These are phyloP conservation scores for Brachyrhaphis roseni DNA, from an alignment of 2,797 vertebrate species.

Conservation along the genomic window DNA sequence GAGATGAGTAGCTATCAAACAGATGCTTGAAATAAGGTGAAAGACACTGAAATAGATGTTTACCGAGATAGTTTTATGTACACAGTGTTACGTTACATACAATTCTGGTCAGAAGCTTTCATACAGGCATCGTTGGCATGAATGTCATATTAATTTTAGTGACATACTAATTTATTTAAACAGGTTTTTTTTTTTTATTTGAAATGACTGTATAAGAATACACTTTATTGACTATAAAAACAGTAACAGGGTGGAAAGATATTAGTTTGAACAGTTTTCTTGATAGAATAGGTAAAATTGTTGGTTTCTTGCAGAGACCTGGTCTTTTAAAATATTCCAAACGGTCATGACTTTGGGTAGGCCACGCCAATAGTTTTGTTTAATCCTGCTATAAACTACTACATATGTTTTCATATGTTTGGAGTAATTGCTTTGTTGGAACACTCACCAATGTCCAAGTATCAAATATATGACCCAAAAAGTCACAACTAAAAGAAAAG, in stretches of 20 bases:
- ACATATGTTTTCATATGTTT: background rate
- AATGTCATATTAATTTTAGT: background rate
- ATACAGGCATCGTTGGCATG: background rate
- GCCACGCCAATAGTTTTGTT: background rate
- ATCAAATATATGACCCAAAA: background rate
- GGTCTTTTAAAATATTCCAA: background rate
- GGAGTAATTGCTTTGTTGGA: background rate
- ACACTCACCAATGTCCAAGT: background rate
- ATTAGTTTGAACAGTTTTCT: background rate
- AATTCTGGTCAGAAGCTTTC: background rate
- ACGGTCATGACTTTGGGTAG: background rate
- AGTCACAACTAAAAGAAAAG: background rate
- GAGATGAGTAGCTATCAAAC: background rate
- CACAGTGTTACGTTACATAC: slow-evolving; percentile 45
- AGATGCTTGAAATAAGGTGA: background rate
- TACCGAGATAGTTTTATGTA: slow-evolving; percentile 52
- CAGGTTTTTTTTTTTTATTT: background rate
- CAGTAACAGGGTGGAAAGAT: background rate
- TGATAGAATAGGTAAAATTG: background rate
- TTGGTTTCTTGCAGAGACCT: background rate
- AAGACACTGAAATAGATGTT: slow-evolving; percentile 13
- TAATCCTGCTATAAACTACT: background rate
- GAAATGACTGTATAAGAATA: background rate
- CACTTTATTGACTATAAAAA: background rate
- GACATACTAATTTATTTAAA: background rate